Conservation (phyloP, 2,113 vertebrate genomes). For the Arenaria interpres region DNA sequence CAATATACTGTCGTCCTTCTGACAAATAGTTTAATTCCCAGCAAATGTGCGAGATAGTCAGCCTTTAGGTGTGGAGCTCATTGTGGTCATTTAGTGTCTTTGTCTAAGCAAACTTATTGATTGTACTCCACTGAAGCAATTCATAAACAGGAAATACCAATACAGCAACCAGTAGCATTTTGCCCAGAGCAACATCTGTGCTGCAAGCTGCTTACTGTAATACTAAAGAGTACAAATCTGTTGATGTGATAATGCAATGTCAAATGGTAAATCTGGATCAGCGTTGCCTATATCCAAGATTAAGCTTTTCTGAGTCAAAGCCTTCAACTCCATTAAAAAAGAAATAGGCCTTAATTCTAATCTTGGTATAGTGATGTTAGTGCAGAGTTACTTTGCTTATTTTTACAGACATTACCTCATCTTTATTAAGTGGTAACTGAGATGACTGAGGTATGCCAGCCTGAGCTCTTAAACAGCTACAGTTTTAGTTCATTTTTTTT, state of each 20-base stretch:
- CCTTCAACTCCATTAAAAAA: constrained; percentile 27
- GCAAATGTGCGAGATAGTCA: neutral
- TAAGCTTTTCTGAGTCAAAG: constrained; percentile 24
- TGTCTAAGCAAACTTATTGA: neutral
- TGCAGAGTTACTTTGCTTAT: neutral
- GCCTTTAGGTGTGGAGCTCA: neutral
- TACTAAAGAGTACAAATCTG: constrained; percentile 4
- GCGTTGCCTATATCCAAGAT: neutral
- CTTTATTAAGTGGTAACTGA: neutral
- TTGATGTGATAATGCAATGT: constrained; percentile 4
- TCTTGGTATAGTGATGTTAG: neutral
- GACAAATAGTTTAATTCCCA: neutral
- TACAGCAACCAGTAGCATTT: neutral
- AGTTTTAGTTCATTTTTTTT: neutral
- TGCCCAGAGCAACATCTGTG: constrained; percentile 37
- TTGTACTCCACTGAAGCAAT: neutral
- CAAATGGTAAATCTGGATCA: constrained; percentile 44
- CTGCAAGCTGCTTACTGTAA: constrained; percentile 29
- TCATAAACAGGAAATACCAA: neutral
- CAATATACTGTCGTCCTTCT: neutral
- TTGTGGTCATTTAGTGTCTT: neutral
- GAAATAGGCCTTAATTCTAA: constrained; percentile 9
- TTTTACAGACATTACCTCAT: neutral
- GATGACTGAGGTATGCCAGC: neutral
- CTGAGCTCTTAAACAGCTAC: neutral